Conservation (phyloP, 2,113 vertebrate species). For the Tupaia chinensis region DNA sequence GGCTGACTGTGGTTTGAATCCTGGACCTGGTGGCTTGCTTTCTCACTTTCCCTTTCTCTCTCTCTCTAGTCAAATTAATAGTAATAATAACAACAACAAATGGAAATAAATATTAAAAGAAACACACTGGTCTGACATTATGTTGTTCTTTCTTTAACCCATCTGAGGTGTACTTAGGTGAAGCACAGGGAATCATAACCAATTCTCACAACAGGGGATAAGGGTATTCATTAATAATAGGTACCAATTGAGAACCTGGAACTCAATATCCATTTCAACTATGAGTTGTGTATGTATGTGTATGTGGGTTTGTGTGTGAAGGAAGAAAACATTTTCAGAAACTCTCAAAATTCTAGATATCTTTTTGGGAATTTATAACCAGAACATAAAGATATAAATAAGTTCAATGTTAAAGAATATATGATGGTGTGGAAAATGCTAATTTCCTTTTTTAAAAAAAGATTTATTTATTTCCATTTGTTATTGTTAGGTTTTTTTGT, state of each 20-base stretch:
- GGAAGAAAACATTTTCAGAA: slow-evolving; percentile 23
- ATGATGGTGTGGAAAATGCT: not conserved
- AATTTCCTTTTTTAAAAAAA: slow-evolving; percentile 12
- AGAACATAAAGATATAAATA: not conserved
- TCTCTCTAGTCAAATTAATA: no score
- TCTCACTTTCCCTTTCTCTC: no score
- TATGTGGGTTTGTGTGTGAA: not conserved
- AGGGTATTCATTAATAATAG: slow-evolving; percentile 10
- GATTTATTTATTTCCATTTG: no score
- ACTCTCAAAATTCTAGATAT: slow-evolving; percentile 35
- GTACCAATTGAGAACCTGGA: not conserved
- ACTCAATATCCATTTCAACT: slow-evolving; percentile 47
- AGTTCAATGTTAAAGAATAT: slow-evolving; percentile 14
- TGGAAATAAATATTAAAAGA: no score
- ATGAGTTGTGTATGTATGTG: not conserved
- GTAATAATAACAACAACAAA: no score
- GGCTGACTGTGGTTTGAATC: no score
- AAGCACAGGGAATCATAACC: not conserved
- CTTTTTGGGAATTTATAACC: slow-evolving; percentile 33
- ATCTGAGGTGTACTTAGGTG: slow-evolving; percentile 22
- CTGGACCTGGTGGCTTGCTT: no score
- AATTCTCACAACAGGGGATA: slow-evolving; percentile 20
- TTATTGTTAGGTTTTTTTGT: no score
- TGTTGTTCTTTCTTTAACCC: slow-evolving; percentile 1
- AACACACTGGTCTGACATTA: not conserved